A percentile compares a stretch with the other conserved stretches of the same genome.
phyloP scores from a whole-genome alignment of 2,888 invertebrate genomes.

The Ophion obscuratus region DNA sequence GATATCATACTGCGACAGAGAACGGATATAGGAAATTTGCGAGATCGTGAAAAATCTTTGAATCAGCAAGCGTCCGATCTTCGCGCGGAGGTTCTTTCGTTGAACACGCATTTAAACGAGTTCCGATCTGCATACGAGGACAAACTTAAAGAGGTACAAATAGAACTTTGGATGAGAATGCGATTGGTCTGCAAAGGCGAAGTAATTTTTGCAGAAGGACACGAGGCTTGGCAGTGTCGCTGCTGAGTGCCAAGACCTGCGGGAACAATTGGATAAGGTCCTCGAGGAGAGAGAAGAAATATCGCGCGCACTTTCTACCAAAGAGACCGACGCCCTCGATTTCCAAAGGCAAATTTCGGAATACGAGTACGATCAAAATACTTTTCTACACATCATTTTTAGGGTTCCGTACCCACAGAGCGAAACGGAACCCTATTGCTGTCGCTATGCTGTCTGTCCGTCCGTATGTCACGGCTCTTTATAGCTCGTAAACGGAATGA shows the following conservation, averaged over 20 bases:
- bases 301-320: constrained; percentile 25
- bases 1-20: constrained; percentile 63
- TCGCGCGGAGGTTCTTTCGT: background rate
- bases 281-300: constrained; percentile 51
- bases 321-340: constrained; percentile 26
- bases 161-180: background rate
- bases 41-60: constrained; percentile 35
- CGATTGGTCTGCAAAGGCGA: too few species aligned
- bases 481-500: too few species aligned
- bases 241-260: constrained; percentile 29
- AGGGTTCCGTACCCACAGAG: background rate
- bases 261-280: constrained; percentile 40
- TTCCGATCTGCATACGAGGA: constrained; percentile 13
- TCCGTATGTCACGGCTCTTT: too few species aligned
- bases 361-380: constrained; percentile 52
- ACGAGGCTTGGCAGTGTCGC: constrained; percentile 21
- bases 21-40: constrained; percentile 53
- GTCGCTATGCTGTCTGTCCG: too few species aligned
- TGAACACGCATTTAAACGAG: constrained; percentile 37
- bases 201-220: constrained; percentile 53
- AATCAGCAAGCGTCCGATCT: constrained; percentile 12
- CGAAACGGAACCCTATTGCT: too few species aligned
- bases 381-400: constrained; percentile 1
- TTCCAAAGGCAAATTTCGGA: constrained; percentile 49
- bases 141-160: constrained; percentile 45